These are phyloP conservation scores for Lepeophtheirus salmonis DNA, from an alignment of 1,140 invertebrate genomes.

Conservation along the genomic window DNA sequence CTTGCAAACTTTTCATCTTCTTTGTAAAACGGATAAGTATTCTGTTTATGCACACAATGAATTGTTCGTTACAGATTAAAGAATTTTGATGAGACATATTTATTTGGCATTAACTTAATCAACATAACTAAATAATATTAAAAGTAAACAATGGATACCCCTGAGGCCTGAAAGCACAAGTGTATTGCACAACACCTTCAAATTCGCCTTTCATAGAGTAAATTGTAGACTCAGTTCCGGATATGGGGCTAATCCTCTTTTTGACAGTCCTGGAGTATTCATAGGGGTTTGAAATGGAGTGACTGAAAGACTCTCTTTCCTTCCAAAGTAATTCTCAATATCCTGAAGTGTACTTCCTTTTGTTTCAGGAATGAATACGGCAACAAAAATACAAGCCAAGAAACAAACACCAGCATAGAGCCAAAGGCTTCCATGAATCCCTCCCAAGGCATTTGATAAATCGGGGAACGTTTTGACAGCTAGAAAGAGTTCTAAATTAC, in stretches of 20 bases:
- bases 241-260: background rate
- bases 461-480: slow-evolving; percentile 2
- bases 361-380: background rate
- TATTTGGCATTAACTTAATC: too few species aligned
- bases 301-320: background rate
- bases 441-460: background rate
- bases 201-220: slow-evolving; percentile 3
- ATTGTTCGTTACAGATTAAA: too few species aligned
- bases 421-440: background rate
- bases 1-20: too few species aligned
- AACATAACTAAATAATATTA: too few species aligned
- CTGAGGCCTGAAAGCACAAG: too few species aligned
- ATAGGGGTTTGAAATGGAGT: background rate
- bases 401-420: background rate
- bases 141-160: too few species aligned
- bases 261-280: background rate
- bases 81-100: too few species aligned
- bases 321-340: slow-evolving; percentile 2
- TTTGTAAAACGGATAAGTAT: too few species aligned
- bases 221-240: slow-evolving; percentile 2
- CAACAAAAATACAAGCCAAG: background rate
- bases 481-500: slow-evolving; percentile 1
- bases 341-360: slow-evolving; percentile 3
- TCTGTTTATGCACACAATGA: too few species aligned
- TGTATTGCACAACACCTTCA: too few species aligned